Percentiles rank a stretch among this genome's conserved stretches.
phyloP scores from a whole-genome alignment of 2,113 vertebrate genomes.

The Protomyctophum bolini region DNA sequence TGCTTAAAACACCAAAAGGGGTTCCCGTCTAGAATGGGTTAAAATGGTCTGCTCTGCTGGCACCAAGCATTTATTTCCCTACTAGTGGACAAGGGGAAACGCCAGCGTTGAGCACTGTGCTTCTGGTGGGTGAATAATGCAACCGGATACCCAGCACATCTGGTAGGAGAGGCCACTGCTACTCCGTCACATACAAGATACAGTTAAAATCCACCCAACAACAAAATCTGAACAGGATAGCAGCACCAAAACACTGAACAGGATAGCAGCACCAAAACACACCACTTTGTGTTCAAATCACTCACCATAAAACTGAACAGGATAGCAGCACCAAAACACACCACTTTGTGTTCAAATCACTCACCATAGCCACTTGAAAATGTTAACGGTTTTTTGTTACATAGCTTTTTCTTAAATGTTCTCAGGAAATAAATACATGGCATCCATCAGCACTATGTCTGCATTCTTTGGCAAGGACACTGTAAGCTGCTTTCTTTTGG shows the following conservation, averaged over 20 bases:
- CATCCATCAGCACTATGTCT: too few relatives aligned
- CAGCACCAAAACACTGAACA: slow-evolving; percentile 8
- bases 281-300: too few relatives aligned
- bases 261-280: too few relatives aligned
- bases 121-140: slow-evolving; percentile 76
- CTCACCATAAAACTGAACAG: neutral
- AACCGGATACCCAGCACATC: slow-evolving; percentile 81
- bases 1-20: too few relatives aligned
- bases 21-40: too few relatives aligned
- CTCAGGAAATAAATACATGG: too few relatives aligned
- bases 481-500: too few relatives aligned
- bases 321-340: too few relatives aligned
- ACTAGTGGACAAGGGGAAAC: slow-evolving; percentile 23
- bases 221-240: slow-evolving; percentile 14
- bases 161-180: slow-evolving; percentile 57
- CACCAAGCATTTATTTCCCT: neutral
- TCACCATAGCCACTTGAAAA: neutral
- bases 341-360: too few relatives aligned
- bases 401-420: slow-evolving; percentile 1
- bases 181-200: slow-evolving; percentile 25
- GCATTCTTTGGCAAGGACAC: too few relatives aligned
- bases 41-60: neutral
- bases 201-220: slow-evolving; percentile 30
- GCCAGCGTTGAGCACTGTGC: slow-evolving; percentile 32
- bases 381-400: neutral